Evolutionary conservation across 2,888 invertebrate genomes (phyloP).

Genomic region (Synanthedon vespiformis): DNA sequence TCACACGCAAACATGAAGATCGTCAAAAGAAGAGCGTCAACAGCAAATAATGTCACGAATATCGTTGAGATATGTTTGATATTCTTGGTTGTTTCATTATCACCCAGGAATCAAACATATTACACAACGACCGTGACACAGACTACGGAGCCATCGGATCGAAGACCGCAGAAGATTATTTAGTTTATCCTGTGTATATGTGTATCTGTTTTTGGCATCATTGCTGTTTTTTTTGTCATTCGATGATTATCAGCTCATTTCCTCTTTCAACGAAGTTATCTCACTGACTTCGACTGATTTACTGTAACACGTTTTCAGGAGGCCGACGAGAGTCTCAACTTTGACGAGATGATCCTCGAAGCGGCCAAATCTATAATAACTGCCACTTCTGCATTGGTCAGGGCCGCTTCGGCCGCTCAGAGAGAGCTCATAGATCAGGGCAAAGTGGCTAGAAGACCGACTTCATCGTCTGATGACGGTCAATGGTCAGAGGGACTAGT

Average conservation of each 20-base stretch:
- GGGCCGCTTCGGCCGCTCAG: conserved; percentile 97
- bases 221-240: no score
- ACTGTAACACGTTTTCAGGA: conserved; percentile 70
- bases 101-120: conserved; percentile 99
- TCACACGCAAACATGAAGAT: conserved; percentile 1
- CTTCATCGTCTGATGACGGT: conserved; percentile 92
- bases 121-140: conserved; percentile 78
- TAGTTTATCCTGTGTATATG: no score
- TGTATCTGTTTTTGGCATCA: no score
- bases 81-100: conserved; percentile 98
- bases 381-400: conserved; percentile 95
- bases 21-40: conserved; percentile 7
- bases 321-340: conserved; percentile 93
- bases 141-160: conserved; percentile 6
- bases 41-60: conserved; percentile 23
- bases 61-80: conserved; percentile 99
- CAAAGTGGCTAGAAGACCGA: conserved; percentile 84
- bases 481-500: conserved; percentile 98
- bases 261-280: no score
- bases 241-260: no score
- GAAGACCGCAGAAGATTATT: conserved; percentile 5
- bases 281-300: no score
- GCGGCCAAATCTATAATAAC: conserved; percentile 98
- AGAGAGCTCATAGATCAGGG: conserved; percentile 94
- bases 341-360: conserved; percentile 98